phyloP scores from a whole-genome alignment of 2,797 vertebrate genomes.

The Hippopotamyrus pictus region DNA sequence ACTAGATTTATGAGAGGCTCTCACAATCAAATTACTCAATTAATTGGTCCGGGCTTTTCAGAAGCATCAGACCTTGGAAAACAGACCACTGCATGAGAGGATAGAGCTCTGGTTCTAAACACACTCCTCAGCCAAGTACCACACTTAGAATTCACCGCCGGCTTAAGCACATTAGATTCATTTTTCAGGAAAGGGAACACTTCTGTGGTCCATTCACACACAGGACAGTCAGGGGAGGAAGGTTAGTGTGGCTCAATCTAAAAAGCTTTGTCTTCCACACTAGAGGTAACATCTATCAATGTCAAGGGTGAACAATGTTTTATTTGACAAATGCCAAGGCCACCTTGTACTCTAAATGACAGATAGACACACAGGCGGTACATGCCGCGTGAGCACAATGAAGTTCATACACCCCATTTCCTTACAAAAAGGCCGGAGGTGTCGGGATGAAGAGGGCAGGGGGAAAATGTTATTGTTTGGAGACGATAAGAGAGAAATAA shows the following conservation, averaged over 20 bases:
- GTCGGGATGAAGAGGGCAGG: background rate
- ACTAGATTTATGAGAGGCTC: background rate
- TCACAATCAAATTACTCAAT: background rate
- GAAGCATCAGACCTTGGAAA: background rate
- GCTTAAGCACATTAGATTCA: background rate
- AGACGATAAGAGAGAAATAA: background rate
- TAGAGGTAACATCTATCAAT: constrained; percentile 18
- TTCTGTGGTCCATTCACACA: background rate
- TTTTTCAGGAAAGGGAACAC: background rate
- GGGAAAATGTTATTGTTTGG: background rate
- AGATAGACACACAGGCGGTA: background rate
- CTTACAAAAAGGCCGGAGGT: background rate
- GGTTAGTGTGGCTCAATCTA: background rate
- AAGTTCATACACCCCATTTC: background rate
- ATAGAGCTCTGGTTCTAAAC: background rate
- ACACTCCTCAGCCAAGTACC: background rate
- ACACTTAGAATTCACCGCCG: background rate
- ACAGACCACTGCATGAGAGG: background rate
- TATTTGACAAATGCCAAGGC: constrained; percentile 25
- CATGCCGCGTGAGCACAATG: background rate
- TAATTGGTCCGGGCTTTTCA: background rate
- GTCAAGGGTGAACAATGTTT: constrained; percentile 17
- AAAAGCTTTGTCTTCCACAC: background rate
- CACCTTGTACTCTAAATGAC: constrained; percentile 18
- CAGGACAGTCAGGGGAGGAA: background rate